These are phyloP conservation scores for Gallinago paraguaiae DNA, from an alignment of 2,113 vertebrate genomes.

Conservation along the genomic window DNA sequence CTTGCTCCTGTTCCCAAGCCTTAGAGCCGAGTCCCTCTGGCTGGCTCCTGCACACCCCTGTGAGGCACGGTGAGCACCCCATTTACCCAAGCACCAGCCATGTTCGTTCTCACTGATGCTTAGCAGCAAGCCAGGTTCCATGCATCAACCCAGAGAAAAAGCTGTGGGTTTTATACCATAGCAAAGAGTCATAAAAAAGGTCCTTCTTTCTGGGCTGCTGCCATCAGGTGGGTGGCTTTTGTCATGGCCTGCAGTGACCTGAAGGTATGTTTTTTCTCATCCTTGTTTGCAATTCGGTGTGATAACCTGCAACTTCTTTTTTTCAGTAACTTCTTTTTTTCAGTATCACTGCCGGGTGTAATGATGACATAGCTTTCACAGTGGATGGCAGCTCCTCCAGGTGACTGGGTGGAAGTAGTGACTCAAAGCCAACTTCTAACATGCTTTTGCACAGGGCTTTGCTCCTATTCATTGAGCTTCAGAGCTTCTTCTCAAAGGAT, in stretches of 20 bases:
- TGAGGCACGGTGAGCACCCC: not conserved
- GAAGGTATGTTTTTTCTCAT: not conserved
- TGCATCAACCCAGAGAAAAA: not conserved
- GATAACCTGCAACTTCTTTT: not conserved
- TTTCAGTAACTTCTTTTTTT: not conserved
- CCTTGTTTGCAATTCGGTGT: not conserved
- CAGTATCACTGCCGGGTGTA: not conserved
- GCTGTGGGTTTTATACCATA: not conserved
- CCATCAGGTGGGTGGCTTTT: not conserved
- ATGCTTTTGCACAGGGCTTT: not conserved
- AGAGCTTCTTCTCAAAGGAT: not conserved
- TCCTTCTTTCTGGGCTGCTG: not conserved
- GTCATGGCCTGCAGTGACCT: not conserved
- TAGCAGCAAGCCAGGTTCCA: not conserved
- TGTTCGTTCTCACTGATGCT: not conserved
- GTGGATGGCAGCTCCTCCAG: not conserved
- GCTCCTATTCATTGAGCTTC: not conserved
- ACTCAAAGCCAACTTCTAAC: not conserved
- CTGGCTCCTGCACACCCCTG: not conserved
- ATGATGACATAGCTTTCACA: not conserved
- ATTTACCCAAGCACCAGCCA: not conserved
- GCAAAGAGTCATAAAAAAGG: not conserved
- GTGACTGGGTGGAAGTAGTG: not conserved
- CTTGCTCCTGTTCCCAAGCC: not conserved
- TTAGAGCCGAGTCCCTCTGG: rapidly evolving